Evolutionary conservation across 2,888 invertebrate genomes (phyloP), one percentile per base, ranked within the genome.

Genomic region (Phymatocera aterrima): DNA sequence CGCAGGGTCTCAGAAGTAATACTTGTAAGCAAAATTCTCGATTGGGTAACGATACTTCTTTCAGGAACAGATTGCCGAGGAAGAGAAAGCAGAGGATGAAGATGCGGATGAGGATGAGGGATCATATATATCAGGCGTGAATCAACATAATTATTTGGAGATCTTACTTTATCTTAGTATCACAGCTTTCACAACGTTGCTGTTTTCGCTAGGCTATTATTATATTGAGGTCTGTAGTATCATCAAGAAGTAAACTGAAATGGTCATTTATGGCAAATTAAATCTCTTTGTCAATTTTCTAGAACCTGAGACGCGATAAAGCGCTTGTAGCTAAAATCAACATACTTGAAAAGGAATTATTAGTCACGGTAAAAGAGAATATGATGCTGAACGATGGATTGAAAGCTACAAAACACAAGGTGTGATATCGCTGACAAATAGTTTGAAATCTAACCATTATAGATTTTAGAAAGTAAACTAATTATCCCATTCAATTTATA

Each of bases 151-250:
- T 78, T 88, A 88, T 83, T 89, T 88, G 87, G 86, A 88, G 82
- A 86, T 85, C 61, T 85, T 95, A 15, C 92, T 93, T 1, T 94
- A 93, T 87, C 91, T 95, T 43, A 87, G 92, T 15, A 93, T 95
- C 68, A 94, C 95, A n/a, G 95, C 95, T 2, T 90, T 93, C n/a
- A 94, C 95, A 0, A 93, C 95, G 0, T 91, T 96, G 6, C 89
- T 95, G 72, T 96, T 97, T 86, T 93, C 94, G 21, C 92, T 96
- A 79, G 95, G 95, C 28, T 95, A 96, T 90, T 95, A 96, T 88
- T 94, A 95, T 84, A 94, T 96, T 81, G 96, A 96, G 89, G 91
- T 91, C 84, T 83, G 85, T 81, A 31, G 68, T 5, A 70, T 68
- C 34, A 77, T 31, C 24, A 0, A 15, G 34, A 15, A 2, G 12